These are phyloP conservation scores for Gadus chalcogrammus DNA, from an alignment of 2,113 vertebrate species.

Conservation along the genomic window DNA sequence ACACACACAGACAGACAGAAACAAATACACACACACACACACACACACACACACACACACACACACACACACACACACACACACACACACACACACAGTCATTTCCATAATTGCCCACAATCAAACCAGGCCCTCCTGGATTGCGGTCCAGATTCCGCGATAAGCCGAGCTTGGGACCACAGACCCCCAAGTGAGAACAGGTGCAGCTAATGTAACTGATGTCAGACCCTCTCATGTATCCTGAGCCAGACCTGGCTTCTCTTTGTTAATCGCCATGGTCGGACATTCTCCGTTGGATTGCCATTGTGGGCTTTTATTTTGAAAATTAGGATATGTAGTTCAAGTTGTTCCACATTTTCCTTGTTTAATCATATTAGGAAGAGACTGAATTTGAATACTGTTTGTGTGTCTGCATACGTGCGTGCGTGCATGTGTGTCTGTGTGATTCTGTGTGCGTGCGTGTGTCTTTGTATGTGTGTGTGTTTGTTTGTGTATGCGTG, in stretches of 20 bases:
- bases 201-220: slow-evolving; percentile 68
- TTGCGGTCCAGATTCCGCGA: slow-evolving; percentile 72
- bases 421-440: too few species aligned
- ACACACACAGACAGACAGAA: slow-evolving; percentile 8
- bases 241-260: slow-evolving; percentile 35
- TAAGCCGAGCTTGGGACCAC: slow-evolving; percentile 62
- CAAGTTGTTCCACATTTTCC: slow-evolving; percentile 22
- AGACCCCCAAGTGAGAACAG: slow-evolving; percentile 78
- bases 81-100: slow-evolving; percentile 44
- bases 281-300: slow-evolving; percentile 60
- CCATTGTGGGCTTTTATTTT: slow-evolving; percentile 38
- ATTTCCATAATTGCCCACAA: slow-evolving; percentile 75
- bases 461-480: too few species aligned
- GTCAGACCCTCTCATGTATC: slow-evolving; percentile 55
- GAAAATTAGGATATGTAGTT: slow-evolving; percentile 55
- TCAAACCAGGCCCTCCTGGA: slow-evolving; percentile 71
- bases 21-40: slow-evolving; percentile 1
- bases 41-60: slow-evolving; percentile 3
- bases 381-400: not conserved
- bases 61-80: not conserved
- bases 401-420: too few species aligned
- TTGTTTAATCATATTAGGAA: slow-evolving; percentile 41
- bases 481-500: too few species aligned
- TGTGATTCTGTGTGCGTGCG: too few species aligned
- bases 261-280: slow-evolving; percentile 48